Evolutionary conservation across 2,797 vertebrate genomes (phyloP).

Genomic region (Hyperoplus immaculatus): DNA sequence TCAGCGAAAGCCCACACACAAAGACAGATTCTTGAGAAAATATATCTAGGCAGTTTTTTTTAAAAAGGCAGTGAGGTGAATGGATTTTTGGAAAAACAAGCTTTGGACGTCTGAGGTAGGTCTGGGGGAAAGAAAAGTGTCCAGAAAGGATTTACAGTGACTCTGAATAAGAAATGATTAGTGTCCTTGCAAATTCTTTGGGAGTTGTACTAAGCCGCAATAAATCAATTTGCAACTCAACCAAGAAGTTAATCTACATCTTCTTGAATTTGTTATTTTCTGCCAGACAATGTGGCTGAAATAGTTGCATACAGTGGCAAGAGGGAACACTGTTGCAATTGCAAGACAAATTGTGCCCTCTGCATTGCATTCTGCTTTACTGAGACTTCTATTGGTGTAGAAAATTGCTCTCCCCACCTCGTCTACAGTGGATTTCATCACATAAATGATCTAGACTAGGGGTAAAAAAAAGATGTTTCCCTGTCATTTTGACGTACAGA

Average conservation of each 20-base stretch:
- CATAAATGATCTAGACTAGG: background rate
- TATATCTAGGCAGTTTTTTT: background rate
- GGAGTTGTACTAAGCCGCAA: background rate
- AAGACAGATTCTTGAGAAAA: constrained; percentile 4
- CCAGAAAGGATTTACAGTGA: background rate
- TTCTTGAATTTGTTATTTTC: constrained; percentile 1
- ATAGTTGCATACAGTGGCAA: background rate
- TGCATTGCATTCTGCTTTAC: background rate
- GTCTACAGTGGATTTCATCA: background rate
- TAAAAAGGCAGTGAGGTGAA: background rate
- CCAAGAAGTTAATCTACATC: background rate
- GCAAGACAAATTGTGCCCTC: background rate
- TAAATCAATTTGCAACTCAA: constrained; percentile 18
- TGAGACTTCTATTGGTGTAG: background rate
- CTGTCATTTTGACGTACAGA: background rate
- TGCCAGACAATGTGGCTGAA: background rate
- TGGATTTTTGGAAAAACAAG: constrained; percentile 12
- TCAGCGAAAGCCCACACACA: constrained; percentile 1
- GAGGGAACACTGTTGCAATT: background rate
- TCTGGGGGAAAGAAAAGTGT: background rate
- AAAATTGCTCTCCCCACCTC: background rate
- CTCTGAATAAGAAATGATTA: constrained; percentile 23
- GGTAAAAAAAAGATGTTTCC: background rate
- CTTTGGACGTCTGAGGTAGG: background rate
- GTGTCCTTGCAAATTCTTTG: constrained; percentile 7